Evolutionary conservation across 2,797 vertebrate species (phyloP).

Genomic region (Urocyon cinereoargenteus): DNA sequence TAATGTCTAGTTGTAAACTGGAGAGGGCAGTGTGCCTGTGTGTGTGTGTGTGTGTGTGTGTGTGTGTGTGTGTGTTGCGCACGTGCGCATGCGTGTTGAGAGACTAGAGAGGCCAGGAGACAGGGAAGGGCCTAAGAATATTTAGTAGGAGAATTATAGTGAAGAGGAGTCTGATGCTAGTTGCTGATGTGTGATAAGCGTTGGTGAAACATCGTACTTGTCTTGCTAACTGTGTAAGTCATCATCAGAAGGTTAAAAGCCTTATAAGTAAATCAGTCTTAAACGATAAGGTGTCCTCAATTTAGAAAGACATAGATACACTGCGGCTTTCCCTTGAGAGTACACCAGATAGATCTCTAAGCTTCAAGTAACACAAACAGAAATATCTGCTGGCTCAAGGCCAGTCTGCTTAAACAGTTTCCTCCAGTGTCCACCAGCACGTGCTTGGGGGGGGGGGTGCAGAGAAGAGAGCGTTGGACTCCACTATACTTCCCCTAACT

Average conservation of each 20-base stretch:
- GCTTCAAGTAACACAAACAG: background rate
- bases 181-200: background rate
- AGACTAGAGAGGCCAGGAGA: background rate
- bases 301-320: background rate
- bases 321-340: background rate
- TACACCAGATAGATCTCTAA: background rate
- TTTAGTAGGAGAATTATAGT: background rate
- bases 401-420: background rate
- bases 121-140: background rate
- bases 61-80: background rate
- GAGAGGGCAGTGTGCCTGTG: no score
- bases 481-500: background rate
- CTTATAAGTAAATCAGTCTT: conserved; percentile 35
- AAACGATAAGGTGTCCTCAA: conserved; percentile 5
- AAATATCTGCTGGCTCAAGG: background rate
- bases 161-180: background rate
- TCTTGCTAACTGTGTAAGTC: background rate
- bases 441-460: no score
- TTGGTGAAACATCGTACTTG: background rate
- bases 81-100: background rate
- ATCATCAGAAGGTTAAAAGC: conserved; percentile 18
- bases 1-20: background rate
- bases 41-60: background rate
- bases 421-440: no score
- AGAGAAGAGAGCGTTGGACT: background rate